A percentile compares a stretch with the other conserved stretches of the same genome.
phyloP scores from a whole-genome alignment of 2,797 vertebrate genomes.

The Semotilus atromaculatus region DNA sequence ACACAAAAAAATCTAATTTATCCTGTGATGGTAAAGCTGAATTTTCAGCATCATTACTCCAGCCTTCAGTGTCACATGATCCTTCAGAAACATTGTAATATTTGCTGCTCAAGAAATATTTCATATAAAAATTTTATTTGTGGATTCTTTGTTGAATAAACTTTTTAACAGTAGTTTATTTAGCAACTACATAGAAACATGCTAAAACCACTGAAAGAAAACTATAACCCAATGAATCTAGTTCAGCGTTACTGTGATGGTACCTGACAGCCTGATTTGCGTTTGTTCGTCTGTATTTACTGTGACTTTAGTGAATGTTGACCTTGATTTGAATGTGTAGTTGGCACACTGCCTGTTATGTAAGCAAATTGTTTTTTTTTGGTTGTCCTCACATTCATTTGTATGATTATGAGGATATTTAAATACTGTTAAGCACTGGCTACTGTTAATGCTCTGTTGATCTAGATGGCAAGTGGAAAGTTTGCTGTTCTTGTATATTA shows the following conservation, averaged over 20 bases:
- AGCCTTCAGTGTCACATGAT: neutral
- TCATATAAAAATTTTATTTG: too few species aligned
- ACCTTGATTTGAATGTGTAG: conserved; percentile 23
- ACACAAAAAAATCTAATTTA: too few species aligned
- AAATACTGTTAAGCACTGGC: neutral
- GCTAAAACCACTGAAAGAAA: neutral
- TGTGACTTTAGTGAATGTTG: neutral
- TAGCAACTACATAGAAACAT: neutral
- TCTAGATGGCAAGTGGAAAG: neutral
- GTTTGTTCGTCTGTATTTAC: neutral
- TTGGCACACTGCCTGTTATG: neutral
- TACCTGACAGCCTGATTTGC: conserved; percentile 10
- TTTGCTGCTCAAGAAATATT: neutral
- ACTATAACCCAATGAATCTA: neutral
- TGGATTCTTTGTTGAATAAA: neutral
- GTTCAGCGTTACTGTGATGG: neutral
- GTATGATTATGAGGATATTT: conserved; percentile 19
- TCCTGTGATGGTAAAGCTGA: neutral
- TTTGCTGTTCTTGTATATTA: conserved; percentile 10
- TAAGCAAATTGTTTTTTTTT: conserved; percentile 18
- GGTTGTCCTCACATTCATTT: conserved; percentile 9
- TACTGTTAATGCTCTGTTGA: conserved; percentile 14
- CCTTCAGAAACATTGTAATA: neutral
- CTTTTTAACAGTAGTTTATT: neutral
- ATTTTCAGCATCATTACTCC: neutral